These are phyloP conservation scores for Dicrurus megarhynchus DNA, from an alignment of 2,113 vertebrate genomes.

Conservation along the genomic window DNA sequence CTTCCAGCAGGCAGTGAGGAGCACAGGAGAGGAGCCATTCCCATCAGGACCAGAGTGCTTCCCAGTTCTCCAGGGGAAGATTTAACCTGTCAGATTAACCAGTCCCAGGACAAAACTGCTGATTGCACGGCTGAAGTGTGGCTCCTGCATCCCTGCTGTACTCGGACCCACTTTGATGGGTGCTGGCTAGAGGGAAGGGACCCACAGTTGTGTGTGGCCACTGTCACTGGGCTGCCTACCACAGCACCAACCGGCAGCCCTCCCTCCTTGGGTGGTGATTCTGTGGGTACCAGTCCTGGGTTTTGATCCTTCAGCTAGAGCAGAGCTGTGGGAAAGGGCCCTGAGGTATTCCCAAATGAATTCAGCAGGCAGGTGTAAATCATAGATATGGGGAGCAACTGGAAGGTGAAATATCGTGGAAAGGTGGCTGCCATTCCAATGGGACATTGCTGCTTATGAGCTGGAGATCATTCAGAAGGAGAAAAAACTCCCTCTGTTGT, in stretches of 20 bases:
- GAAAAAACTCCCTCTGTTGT: not conserved
- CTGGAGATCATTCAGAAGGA: not conserved
- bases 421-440: not conserved
- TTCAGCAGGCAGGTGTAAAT: not conserved
- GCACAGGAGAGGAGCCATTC: not conserved
- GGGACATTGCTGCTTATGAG: not conserved
- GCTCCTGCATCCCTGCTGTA: not conserved
- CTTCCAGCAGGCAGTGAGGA: not conserved
- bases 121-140: not conserved
- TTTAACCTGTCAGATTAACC: not conserved
- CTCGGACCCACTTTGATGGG: rapidly evolving
- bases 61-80: not conserved
- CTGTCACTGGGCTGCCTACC: not conserved
- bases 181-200: too few species aligned
- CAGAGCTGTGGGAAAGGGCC: not conserved
- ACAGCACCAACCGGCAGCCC: not conserved
- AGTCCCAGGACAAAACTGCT: not conserved
- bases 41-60: not conserved
- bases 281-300: not conserved
- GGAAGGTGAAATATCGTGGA: not conserved
- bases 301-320: not conserved
- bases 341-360: not conserved
- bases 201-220: not conserved
- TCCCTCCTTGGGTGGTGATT: not conserved
- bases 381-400: not conserved